Evolutionary conservation across 2,797 vertebrate genomes (phyloP).

Genomic region (Xiphorhynchus erythropygius): DNA sequence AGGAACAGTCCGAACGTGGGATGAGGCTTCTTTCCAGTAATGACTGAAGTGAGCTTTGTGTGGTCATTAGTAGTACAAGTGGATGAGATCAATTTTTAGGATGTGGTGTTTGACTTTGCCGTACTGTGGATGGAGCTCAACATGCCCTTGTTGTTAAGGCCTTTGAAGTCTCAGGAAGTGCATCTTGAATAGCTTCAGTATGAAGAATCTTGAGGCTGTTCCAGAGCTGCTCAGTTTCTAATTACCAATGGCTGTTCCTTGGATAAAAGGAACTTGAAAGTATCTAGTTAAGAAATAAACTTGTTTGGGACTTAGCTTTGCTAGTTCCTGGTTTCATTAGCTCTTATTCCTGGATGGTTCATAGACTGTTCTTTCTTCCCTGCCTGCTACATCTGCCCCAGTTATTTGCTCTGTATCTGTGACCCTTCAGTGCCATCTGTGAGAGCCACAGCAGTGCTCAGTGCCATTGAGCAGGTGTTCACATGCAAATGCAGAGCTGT

Average conservation of each 20-base stretch:
- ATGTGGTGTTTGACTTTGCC: neutral
- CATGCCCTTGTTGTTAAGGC: conserved; percentile 38
- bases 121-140: neutral
- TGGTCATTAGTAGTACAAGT: neutral
- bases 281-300: neutral
- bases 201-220: conserved; percentile 41
- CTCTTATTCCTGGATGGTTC: neutral
- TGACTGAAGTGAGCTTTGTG: neutral
- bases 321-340: neutral
- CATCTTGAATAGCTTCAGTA: conserved; percentile 48
- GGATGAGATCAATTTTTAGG: neutral
- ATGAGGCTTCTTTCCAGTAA: neutral
- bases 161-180: conserved; percentile 55
- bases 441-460: neutral
- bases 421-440: neutral
- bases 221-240: conserved; percentile 33
- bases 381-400: neutral
- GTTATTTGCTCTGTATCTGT: neutral
- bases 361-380: neutral
- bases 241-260: conserved; percentile 17
- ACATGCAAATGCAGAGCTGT: conserved; percentile 4
- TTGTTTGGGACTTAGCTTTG: neutral
- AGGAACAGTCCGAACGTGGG: neutral
- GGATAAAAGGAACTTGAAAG: conserved; percentile 13
- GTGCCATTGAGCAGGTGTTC: conserved; percentile 43